Evolutionary conservation across 1,140 invertebrate species (phyloP), one percentile per base, ranked within the genome.

Genomic region (Drosophila lacteicornis): DNA sequence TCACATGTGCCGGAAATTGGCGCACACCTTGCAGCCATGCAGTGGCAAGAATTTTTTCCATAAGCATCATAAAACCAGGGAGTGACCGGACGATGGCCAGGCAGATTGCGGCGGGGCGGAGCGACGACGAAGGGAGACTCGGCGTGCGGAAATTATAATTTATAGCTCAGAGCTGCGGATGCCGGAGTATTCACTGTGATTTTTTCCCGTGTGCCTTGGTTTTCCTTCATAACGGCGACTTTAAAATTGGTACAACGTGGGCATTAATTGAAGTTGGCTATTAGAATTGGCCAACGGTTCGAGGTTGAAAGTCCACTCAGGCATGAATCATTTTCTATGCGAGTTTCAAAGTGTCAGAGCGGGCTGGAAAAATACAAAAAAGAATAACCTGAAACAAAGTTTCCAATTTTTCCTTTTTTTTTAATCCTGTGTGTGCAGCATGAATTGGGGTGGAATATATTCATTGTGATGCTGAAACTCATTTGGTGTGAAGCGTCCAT

Each of bases 11-110:
- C 83, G 83, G 83, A 87, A 87, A 87, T 87, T 87, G 83, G 80
- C 84, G 83, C 83, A 87, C 84, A 87, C 83, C 83, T 88, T 83
- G 77, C 83, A 87, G 83, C 65, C 80, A 87, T 87, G 83, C 83
- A 88, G 73, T 75, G 82, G 49, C 70, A 70, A 62, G 61, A 45
- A 40, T 60, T 88, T 78, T 83, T 82, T 67, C 53, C 45, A 83
- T 88, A 76, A 87, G 69, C 79, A 67, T 83, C 70, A 83, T 73
- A 73, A 73, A 75, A 83, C 58, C 68, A 38, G 61, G 42, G 69
- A 88, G 62, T 80, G 73, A 79, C 63, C 74, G 59, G 65, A 65
- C 73, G 65, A 62, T 47, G 75, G 62, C 50, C 75, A 53, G 53
- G 65, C 75, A 33, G 49, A 46, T 58, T 75, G 68, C 30, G 30